A percentile compares a stretch with the other conserved stretches of the same genome.
Conservation (phyloP, 2,113 vertebrate genomes). For the Dromas ardeola region DNA sequence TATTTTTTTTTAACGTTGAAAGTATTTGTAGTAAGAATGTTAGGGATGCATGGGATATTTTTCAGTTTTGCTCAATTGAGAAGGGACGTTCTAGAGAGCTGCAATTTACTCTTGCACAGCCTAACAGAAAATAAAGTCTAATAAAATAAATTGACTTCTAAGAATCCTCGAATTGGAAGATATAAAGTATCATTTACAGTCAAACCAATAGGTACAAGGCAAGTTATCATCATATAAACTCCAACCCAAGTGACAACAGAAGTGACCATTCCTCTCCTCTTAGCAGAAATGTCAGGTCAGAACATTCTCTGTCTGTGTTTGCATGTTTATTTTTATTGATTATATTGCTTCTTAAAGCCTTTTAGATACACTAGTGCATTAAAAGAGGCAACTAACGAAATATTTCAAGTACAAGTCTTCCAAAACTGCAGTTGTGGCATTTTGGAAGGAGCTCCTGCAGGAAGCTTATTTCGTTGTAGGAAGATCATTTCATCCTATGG, state of each 20-base stretch:
- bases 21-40: neutral
- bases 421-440: rapidly evolving
- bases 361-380: neutral
- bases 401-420: neutral
- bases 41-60: neutral
- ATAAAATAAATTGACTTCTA: neutral
- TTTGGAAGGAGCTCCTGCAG: neutral
- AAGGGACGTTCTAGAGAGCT: neutral
- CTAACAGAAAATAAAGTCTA: neutral
- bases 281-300: neutral
- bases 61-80: neutral
- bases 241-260: neutral
- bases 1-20: neutral
- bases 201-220: neutral
- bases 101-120: neutral
- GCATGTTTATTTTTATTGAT: neutral
- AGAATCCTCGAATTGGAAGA: neutral
- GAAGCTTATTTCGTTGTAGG: neutral
- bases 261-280: neutral
- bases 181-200: neutral
- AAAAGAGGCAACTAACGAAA: neutral
- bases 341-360: neutral
- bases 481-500: neutral
- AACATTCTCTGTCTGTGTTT: neutral
- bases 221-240: neutral